Percentiles rank a stretch among this genome's conserved stretches.
Conservation (phyloP, 2,113 vertebrate genomes). For the Catharus fuscescens region DNA sequence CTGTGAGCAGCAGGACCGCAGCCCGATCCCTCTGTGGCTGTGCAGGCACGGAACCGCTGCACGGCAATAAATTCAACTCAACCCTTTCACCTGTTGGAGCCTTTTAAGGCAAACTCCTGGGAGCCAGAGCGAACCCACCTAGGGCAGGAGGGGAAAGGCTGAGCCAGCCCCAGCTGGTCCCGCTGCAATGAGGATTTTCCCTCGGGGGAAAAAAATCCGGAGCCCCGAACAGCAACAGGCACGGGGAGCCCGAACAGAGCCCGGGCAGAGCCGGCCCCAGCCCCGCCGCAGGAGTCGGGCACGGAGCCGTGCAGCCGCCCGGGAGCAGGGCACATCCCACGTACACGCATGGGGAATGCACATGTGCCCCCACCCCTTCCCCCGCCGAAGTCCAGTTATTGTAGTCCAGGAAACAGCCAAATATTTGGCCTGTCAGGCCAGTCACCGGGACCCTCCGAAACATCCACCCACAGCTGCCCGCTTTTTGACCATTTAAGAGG, state of each 20-base stretch:
- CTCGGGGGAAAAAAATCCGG: background rate
- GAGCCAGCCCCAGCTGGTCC: fast-evolving
- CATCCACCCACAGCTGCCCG: background rate
- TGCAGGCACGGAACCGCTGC: background rate
- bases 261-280: fast-evolving
- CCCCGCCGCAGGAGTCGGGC: background rate
- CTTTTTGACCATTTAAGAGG: conserved; percentile 25
- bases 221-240: background rate
- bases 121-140: fast-evolving
- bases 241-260: background rate
- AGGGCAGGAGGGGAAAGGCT: background rate
- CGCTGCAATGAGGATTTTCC: fast-evolving
- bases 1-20: background rate
- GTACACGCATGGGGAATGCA: background rate
- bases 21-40: background rate
- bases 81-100: background rate
- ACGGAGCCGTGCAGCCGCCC: background rate
- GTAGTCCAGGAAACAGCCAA: conserved; percentile 75
- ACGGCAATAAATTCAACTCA: background rate
- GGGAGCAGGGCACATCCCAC: background rate
- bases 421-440: conserved; percentile 64
- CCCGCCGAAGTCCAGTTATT: conserved; percentile 4
- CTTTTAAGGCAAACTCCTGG: fast-evolving
- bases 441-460: conserved; percentile 27
- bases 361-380: conserved; percentile 1